These are phyloP conservation scores for Rutilus rutilus DNA, from an alignment of 2,113 vertebrate genomes.

Conservation along the genomic window DNA sequence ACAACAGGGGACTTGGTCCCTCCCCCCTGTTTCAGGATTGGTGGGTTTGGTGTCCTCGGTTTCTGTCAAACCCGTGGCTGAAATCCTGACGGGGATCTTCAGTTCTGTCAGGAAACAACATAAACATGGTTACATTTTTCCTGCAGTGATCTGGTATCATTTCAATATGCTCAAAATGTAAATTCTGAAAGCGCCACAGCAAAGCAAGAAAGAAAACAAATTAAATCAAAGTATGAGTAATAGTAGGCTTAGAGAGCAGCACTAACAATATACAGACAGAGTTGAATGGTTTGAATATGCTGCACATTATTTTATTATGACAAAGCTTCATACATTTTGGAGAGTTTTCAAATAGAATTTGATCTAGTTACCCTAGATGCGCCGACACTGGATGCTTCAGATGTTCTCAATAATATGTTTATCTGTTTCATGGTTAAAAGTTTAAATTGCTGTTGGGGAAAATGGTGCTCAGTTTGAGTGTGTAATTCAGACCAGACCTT, in stretches of 20 bases:
- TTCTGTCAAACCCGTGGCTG: conserved; percentile 86
- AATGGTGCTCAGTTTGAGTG: not conserved
- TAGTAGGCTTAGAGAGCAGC: not conserved
- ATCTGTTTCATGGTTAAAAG: not conserved
- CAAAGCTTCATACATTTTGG: not conserved
- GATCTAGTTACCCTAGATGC: not conserved
- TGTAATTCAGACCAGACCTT: conserved; percentile 77
- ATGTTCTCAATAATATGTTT: not conserved
- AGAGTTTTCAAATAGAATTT: not conserved
- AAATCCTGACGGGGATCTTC: conserved; percentile 90
- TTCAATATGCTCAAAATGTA: not conserved
- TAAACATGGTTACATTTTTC: not conserved
- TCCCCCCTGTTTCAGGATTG: conserved; percentile 79
- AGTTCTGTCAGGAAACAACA: conserved; percentile 74
- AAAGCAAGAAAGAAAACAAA: not conserved
- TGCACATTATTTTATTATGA: not conserved
- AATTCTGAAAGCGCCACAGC: not conserved
- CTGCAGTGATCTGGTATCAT: not conserved
- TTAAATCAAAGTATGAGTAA: not conserved
- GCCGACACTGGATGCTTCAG: not conserved
- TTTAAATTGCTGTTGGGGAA: not conserved
- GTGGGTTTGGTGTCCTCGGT: conserved; percentile 85
- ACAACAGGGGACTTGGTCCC: conserved; percentile 88
- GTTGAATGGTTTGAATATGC: not conserved
- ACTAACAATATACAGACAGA: conserved; percentile 9